Conservation (phyloP, 2,888 invertebrate species). For the Phengaris alcon region DNA sequence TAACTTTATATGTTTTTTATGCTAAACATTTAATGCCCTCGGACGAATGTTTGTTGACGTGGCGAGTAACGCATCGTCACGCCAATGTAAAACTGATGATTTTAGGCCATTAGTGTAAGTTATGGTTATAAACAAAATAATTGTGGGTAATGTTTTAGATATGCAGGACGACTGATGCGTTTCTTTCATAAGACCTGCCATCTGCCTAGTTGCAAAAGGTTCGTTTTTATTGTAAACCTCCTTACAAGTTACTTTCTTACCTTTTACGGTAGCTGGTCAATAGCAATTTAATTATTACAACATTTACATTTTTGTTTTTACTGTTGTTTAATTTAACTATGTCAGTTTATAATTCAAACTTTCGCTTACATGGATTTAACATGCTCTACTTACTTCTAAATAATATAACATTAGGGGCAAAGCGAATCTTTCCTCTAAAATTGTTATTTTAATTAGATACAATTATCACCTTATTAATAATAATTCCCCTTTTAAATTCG, state of each 20-base stretch:
- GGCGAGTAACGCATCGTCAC: too few relatives aligned
- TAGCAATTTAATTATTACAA: constrained; percentile 6
- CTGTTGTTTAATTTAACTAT: constrained; percentile 1
- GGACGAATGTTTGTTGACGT: too few relatives aligned
- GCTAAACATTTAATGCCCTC: too few relatives aligned
- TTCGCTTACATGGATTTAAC: constrained; percentile 9
- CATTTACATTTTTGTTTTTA: neutral
- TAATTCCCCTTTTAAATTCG: too few relatives aligned
- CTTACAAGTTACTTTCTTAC: neutral
- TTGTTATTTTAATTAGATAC: neutral
- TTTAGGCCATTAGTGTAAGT: too few relatives aligned
- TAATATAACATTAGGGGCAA: neutral
- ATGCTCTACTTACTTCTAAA: constrained; percentile 22
- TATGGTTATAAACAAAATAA: too few relatives aligned
- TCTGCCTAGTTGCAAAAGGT: neutral
- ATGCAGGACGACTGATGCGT: too few relatives aligned
- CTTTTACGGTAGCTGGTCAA: neutral
- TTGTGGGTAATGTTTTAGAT: too few relatives aligned
- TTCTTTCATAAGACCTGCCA: neutral
- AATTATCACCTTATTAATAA: neutral
- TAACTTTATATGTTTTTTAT: too few relatives aligned
- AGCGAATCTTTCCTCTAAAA: neutral
- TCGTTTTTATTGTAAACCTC: neutral
- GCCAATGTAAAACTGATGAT: too few relatives aligned
- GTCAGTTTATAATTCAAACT: neutral